These are phyloP conservation scores for Neelides sp. DNA, from an alignment of 1,140 invertebrate species.

Conservation along the genomic window DNA sequence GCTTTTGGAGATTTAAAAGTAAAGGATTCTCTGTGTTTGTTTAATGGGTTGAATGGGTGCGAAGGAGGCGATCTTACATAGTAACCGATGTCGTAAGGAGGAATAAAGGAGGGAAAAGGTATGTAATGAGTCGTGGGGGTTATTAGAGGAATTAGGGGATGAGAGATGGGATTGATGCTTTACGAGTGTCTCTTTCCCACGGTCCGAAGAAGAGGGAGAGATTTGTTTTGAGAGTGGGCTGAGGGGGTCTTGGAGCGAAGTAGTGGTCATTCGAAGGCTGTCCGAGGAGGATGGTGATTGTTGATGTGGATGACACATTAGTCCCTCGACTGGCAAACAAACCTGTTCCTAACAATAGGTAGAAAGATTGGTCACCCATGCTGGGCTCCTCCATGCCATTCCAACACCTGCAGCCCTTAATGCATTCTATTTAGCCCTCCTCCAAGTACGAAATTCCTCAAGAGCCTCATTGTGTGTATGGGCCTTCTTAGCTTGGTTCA, in stretches of 20 bases:
- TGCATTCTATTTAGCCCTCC: conserved; percentile 26
- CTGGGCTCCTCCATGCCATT: conserved; percentile 24
- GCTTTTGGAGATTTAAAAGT: too few species aligned
- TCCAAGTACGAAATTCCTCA: too few species aligned
- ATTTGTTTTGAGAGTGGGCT: conserved; percentile 21
- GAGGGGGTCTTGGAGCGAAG: not conserved
- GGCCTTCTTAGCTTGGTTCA: too few species aligned
- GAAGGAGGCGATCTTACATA: too few species aligned
- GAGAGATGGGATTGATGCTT: conserved; percentile 21
- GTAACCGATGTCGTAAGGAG: too few species aligned
- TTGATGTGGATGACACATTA: conserved; percentile 22
- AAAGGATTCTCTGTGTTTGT: too few species aligned
- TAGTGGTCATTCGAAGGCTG: not conserved
- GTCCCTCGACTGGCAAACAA: conserved; percentile 26
- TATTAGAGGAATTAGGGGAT: conserved; percentile 1
- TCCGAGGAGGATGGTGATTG: conserved; percentile 1
- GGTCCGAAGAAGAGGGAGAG: conserved; percentile 16
- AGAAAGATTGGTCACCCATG: conserved; percentile 28
- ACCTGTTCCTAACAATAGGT: conserved; percentile 27
- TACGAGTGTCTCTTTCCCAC: conserved; percentile 30
- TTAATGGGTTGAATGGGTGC: too few species aligned
- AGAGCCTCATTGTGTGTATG: too few species aligned
- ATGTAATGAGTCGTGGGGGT: not conserved
- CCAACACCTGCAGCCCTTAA: conserved; percentile 25
- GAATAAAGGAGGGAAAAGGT: conserved; percentile 2